Evolutionary conservation across 2,797 vertebrate genomes (phyloP).

Genomic region (Acrocephalus scirpaceus): DNA sequence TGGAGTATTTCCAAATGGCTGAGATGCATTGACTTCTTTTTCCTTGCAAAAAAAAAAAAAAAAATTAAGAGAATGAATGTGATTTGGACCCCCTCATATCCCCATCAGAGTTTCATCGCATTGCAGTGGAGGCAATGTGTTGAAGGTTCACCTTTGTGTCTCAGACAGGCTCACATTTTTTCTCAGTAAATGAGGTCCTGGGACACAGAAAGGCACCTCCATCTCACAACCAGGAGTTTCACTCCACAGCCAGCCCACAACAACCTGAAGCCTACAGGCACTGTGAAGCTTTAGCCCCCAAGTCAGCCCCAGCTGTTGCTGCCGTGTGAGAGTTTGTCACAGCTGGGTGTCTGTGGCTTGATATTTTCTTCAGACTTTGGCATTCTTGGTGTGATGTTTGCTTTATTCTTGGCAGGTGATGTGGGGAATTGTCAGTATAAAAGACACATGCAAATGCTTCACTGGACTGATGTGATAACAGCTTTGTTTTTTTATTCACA

Average conservation of each 20-base stretch:
- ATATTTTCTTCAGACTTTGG: not conserved
- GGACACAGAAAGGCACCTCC: not conserved
- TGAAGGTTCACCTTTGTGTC: not conserved
- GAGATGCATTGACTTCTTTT: not conserved
- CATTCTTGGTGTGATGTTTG: not conserved
- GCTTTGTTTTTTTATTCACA: not conserved
- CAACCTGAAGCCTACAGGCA: not conserved
- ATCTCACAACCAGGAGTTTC: not conserved
- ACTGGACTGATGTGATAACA: not conserved
- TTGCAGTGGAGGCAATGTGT: not conserved
- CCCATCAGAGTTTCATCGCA: not conserved
- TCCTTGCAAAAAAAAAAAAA: rapidly evolving
- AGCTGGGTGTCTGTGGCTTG: not conserved
- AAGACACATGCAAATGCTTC: not conserved
- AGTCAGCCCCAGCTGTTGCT: not conserved
- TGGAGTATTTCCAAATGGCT: slow-evolving; percentile 26
- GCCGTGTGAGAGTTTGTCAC: not conserved
- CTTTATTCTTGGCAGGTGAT: not conserved
- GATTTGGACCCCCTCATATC: not conserved
- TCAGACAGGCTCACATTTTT: not conserved
- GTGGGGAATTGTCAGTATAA: not conserved
- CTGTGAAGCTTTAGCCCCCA: not conserved
- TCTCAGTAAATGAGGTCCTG: not conserved
- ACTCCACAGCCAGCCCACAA: not conserved
- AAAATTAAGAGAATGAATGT: not conserved